Conservation (phyloP, 2,888 invertebrate genomes). For the Pandemis corylana region DNA sequence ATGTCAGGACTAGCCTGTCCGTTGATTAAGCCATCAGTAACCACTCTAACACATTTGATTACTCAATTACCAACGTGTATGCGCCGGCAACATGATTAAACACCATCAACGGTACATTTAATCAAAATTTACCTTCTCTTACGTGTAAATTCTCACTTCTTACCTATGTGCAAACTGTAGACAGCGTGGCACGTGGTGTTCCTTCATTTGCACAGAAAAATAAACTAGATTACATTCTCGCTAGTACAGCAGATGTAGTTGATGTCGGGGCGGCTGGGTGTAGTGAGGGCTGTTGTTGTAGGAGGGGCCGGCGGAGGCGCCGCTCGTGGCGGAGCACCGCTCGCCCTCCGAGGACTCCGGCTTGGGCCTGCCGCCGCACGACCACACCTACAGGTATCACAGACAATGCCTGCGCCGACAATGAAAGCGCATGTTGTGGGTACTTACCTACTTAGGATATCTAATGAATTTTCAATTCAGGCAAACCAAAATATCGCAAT, state of each 20-base stretch:
- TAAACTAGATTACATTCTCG: background rate
- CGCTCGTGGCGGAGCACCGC: conserved; percentile 89
- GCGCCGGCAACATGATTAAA: background rate
- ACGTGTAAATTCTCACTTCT: background rate
- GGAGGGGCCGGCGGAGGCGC: conserved; percentile 83
- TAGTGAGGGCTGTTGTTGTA: conserved; percentile 85
- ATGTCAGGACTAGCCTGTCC: conserved; percentile 26
- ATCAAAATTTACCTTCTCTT: background rate
- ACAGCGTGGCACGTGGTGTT: conserved; percentile 23
- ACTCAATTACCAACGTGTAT: background rate
- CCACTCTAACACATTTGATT: background rate
- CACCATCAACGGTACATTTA: background rate
- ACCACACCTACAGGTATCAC: conserved; percentile 88
- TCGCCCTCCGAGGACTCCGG: conserved; percentile 98
- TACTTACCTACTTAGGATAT: conserved; percentile 25
- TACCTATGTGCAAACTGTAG: background rate
- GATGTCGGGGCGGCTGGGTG: conserved; percentile 58
- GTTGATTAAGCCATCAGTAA: background rate
- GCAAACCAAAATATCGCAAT: background rate
- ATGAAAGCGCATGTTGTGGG: conserved; percentile 22
- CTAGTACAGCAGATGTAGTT: background rate
- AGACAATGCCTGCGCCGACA: conserved; percentile 47
- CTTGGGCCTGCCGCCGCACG: conserved; percentile 93
- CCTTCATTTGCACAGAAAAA: conserved; percentile 16
- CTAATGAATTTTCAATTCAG: background rate